A percentile compares a stretch with the other conserved stretches of the same genome.
Evolutionary conservation across 2,113 vertebrate species (phyloP).

Genomic region (Hemichromis elongatus): DNA sequence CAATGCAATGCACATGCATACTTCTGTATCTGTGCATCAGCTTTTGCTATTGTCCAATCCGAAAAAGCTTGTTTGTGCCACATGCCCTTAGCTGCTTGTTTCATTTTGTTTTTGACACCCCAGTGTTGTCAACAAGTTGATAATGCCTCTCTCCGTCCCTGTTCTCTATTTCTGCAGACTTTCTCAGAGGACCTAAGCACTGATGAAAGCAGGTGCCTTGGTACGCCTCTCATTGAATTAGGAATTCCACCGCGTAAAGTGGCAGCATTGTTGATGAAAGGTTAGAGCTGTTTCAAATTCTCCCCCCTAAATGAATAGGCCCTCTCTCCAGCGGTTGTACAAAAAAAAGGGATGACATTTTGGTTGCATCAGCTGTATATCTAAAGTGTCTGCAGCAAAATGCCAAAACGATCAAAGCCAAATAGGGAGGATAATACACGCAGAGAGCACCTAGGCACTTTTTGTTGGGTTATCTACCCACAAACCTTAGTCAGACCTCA

Average conservation of each 20-base stretch:
- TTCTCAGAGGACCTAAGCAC: conserved; percentile 23
- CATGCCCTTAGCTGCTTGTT: conserved; percentile 15
- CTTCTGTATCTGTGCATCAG: background rate
- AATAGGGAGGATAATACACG: conserved; percentile 52
- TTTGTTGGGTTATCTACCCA: conserved; percentile 54
- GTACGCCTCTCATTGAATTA: conserved; percentile 39
- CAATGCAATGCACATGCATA: background rate
- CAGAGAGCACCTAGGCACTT: conserved; percentile 31
- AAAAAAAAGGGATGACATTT: conserved; percentile 65
- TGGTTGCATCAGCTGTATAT: conserved; percentile 67
- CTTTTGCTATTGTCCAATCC: background rate
- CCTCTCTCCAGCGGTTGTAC: conserved; percentile 49
- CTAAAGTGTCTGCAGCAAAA: conserved; percentile 63
- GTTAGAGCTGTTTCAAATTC: conserved; percentile 66
- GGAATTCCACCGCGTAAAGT: conserved; percentile 60
- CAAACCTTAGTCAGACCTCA: conserved; percentile 49
- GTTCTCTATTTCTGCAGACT: background rate
- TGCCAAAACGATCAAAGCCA: conserved; percentile 67
- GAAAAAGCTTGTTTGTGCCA: conserved; percentile 21
- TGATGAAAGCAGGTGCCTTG: conserved; percentile 45
- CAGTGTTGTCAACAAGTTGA: conserved; percentile 46
- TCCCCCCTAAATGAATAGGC: conserved; percentile 55
- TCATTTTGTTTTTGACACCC: conserved; percentile 28
- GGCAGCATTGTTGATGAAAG: conserved; percentile 68
- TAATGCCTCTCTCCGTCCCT: background rate